Base-by-base conservation (phyloP, 2,113 vertebrate genomes). In the Lathamus discolor region DNA sequence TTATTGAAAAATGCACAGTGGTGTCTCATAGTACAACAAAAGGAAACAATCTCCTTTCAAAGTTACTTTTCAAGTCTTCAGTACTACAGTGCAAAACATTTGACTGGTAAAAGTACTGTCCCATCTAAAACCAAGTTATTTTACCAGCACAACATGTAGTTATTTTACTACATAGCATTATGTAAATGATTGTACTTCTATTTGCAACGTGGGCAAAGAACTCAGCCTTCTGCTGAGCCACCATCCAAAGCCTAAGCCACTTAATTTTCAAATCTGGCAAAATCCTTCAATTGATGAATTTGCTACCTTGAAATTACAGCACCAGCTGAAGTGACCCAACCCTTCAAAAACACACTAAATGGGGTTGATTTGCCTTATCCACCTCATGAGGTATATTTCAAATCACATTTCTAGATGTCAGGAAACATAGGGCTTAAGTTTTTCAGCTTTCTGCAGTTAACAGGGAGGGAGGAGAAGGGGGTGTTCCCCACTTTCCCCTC, bases 21-120 rank as follows among this genome's bases (percentile, higher is more conserved):
- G 11, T 39, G 3, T 11, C 25, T 39, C n/a, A 13, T 0, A 28
- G 6, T 10, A 55, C 1, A 2, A 63, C 24, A 2, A 43, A 13
- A 37, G 13, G 5, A 55, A 44, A 67, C 24, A 68, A 19, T 2
- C 39, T 67, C 16, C 14, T 51, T 46, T 16, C 4, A 1, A 93
- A 83, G 29, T 44, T 13, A 64, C 5, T 68, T 76, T 55, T 48
- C 0, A 85, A 43, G 22, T 48, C 37, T 49, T 44, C 51, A 44
- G 4, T 62, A 68, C 3, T 7, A n/a, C 4, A n/a, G 37, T 0
- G 5, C 44, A 92, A 41, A 86, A 46, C 9, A 9, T 48, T 1
- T 12, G 55, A 57, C 4, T 57, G 31, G 33, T 57, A 1, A 20
- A 37, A 22, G 2, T 17, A 83, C 2, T 24, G 11, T 17, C 7